Percentiles rank a stretch among this genome's conserved stretches.
Evolutionary conservation across 92 coral and sea anemone genomes (phyloP).

Genomic region (Paramuricea clavata): DNA sequence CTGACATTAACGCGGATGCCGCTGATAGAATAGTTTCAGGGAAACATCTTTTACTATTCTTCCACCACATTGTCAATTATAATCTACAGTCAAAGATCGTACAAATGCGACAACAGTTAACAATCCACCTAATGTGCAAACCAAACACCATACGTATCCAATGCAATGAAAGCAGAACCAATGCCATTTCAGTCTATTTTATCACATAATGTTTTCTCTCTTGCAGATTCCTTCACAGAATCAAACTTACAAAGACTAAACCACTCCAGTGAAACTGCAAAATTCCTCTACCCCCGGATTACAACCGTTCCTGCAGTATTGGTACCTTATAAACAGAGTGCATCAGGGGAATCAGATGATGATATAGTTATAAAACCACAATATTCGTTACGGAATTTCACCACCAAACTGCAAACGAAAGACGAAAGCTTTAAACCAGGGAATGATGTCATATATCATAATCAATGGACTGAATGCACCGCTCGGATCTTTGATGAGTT

Average conservation of each 20-base stretch:
- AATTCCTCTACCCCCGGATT: not conserved
- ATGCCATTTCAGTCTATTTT: too few species aligned
- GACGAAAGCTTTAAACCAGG: conserved; percentile 30
- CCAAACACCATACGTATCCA: too few species aligned
- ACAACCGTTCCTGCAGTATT: not conserved
- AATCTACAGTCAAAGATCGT: too few species aligned
- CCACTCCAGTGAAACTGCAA: not conserved
- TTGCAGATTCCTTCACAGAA: not conserved
- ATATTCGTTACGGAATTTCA: conserved; percentile 6
- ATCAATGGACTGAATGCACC: conserved; percentile 42
- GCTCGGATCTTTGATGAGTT: conserved; percentile 3
- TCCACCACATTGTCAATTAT: too few species aligned
- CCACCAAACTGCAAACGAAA: conserved; percentile 24
- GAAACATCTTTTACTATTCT: too few species aligned
- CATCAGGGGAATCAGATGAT: not conserved
- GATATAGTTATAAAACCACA: not conserved
- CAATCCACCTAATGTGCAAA: too few species aligned
- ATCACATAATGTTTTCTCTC: too few species aligned
- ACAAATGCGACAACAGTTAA: too few species aligned
- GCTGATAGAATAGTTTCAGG: too few species aligned
- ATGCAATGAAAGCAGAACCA: too few species aligned
- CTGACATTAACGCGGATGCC: too few species aligned
- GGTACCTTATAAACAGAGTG: not conserved
- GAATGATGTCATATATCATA: conserved; percentile 24
- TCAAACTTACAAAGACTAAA: not conserved